These are phyloP conservation scores for Puntigrus tetrazona DNA, from an alignment of 2,113 vertebrate genomes.

Conservation along the genomic window DNA sequence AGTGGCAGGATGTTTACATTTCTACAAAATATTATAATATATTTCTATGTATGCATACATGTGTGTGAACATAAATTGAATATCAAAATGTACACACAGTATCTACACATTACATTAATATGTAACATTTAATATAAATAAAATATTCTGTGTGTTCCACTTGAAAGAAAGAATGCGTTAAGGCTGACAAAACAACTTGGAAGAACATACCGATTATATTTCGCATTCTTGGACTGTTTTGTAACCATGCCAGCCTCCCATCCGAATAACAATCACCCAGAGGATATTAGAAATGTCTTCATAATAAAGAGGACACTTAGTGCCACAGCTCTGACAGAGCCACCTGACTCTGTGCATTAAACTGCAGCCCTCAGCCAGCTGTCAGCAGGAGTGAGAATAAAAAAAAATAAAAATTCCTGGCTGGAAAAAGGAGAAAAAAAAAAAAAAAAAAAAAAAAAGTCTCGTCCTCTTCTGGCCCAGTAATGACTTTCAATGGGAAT, in stretches of 20 bases:
- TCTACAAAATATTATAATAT: too few relatives aligned
- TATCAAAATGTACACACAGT: too few relatives aligned
- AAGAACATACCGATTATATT: neutral
- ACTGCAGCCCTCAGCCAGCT: neutral
- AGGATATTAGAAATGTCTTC: conserved; percentile 38
- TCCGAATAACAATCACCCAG: conserved; percentile 40
- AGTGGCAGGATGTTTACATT: too few relatives aligned
- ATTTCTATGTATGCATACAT: too few relatives aligned
- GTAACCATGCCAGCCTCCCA: conserved; percentile 23
- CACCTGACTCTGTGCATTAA: conserved; percentile 31
- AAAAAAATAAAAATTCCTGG: conserved; percentile 11
- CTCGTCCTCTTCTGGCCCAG: conserved; percentile 41
- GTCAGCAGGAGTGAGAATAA: conserved; percentile 17
- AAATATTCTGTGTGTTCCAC: neutral
- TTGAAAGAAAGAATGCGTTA: neutral
- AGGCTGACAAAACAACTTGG: neutral
- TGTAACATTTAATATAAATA: too few relatives aligned
- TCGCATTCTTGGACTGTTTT: neutral
- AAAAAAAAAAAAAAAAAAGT: neutral
- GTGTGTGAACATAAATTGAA: too few relatives aligned
- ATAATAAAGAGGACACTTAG: conserved; percentile 20
- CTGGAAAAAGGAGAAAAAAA: neutral
- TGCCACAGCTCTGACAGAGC: conserved; percentile 19
- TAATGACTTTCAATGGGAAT: conserved; percentile 60
- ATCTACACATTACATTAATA: too few relatives aligned